Evolutionary conservation across 1,140 invertebrate genomes (phyloP).

Genomic region (Pristionchus pacificus): DNA sequence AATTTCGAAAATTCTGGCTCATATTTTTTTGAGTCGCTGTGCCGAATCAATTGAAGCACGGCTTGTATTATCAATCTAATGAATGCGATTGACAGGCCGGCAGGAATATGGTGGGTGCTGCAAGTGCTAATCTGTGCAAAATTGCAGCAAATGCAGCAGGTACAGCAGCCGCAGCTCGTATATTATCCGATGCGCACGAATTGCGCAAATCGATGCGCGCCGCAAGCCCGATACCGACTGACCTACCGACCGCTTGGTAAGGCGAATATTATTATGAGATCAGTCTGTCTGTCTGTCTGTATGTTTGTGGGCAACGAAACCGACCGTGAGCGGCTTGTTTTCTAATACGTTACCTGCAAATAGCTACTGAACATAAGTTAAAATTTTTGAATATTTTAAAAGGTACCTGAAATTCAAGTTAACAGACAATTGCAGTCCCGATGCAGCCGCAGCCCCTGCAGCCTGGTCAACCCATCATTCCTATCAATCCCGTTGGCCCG

Average conservation of each 20-base stretch:
- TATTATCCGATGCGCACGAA: conserved; percentile 49
- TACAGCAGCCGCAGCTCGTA: conserved; percentile 27
- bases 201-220: conserved; percentile 42
- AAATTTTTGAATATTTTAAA: conserved; percentile 12
- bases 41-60: too few relatives aligned
- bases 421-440: not conserved
- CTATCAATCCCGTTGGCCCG: not conserved
- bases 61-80: too few relatives aligned
- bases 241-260: conserved; percentile 40
- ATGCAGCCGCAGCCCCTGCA: not conserved
- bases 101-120: too few relatives aligned
- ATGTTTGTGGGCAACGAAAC: conserved; percentile 17
- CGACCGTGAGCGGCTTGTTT: conserved; percentile 13
- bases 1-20: too few relatives aligned
- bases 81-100: too few relatives aligned
- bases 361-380: conserved; percentile 7
- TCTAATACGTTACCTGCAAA: not conserved
- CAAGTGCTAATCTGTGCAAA: too few relatives aligned
- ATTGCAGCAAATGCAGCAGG: too few relatives aligned
- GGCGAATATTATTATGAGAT: conserved; percentile 17
- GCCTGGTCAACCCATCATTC: not conserved
- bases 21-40: too few relatives aligned
- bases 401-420: conserved; percentile 1
- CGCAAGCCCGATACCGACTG: conserved; percentile 45
- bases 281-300: conserved; percentile 13